Evolutionary conservation across 1,140 invertebrate genomes (phyloP).

Genomic region (Thalassaphorura encarpata): DNA sequence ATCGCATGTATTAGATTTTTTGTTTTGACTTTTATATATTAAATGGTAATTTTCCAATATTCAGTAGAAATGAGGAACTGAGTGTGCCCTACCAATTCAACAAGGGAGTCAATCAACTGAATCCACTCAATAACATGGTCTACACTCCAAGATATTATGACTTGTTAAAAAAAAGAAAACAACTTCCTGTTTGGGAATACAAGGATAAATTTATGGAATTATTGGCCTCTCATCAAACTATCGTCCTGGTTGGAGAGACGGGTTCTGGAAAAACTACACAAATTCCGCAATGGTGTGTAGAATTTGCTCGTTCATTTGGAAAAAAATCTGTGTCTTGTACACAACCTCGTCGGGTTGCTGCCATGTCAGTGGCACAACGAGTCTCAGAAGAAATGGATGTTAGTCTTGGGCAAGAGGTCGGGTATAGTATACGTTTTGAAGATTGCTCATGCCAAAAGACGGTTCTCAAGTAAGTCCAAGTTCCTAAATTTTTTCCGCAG

Average conservation of each 20-base stretch:
- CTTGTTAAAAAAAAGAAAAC: constrained; percentile 74
- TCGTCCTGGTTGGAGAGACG: constrained; percentile 92
- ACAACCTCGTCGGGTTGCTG: constrained; percentile 92
- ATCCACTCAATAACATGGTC: constrained; percentile 61
- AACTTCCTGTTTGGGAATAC: constrained; percentile 96
- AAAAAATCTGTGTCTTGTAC: constrained; percentile 90
- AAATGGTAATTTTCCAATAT: no score
- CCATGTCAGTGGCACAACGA: constrained; percentile 96
- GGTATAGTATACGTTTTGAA: constrained; percentile 99
- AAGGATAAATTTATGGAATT: constrained; percentile 89
- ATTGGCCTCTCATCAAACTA: constrained; percentile 76
- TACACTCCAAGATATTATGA: constrained; percentile 74
- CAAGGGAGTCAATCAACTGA: constrained; percentile 48
- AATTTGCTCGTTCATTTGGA: constrained; percentile 63
- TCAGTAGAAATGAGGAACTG: no score
- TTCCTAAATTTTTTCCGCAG: no score
- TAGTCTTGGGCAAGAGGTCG: constrained; percentile 90
- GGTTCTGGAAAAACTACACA: constrained; percentile 97
- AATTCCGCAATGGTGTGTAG: constrained; percentile 81
- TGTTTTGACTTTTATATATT: no score
- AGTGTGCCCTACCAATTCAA: no score
- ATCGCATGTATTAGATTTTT: no score
- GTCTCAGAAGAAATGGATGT: constrained; percentile 99
- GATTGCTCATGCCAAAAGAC: constrained; percentile 95
- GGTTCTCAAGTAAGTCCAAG: constrained; percentile 54